Conservation (phyloP, 2,797 vertebrate genomes). For the Sebastolobus alascanus region DNA sequence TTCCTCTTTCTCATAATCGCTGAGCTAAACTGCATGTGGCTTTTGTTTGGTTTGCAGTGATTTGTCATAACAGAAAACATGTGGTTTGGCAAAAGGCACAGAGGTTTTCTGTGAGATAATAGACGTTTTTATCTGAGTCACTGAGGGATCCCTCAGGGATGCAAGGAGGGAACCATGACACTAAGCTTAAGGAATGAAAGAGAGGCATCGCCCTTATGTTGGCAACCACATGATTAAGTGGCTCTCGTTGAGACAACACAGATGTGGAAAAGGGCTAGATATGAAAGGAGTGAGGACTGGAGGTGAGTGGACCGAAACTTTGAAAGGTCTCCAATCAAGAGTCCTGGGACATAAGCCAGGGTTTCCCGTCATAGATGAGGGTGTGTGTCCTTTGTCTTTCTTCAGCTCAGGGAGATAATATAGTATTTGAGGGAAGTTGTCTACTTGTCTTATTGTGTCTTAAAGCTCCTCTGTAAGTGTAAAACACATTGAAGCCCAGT, state of each 20-base stretch:
- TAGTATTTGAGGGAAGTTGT: conserved; percentile 13
- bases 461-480: background rate
- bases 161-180: conserved; percentile 65
- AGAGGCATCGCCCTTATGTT: conserved; percentile 48
- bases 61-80: conserved; percentile 57
- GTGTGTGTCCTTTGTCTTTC: conserved; percentile 32
- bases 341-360: conserved; percentile 47
- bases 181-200: conserved; percentile 65
- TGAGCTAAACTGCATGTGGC: conserved; percentile 1
- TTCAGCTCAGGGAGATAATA: conserved; percentile 23
- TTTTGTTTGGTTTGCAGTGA: conserved; percentile 32
- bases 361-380: conserved; percentile 30
- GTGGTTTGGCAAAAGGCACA: conserved; percentile 31
- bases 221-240: conserved; percentile 40
- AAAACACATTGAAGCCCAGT: background rate
- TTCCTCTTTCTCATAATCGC: background rate
- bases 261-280: conserved; percentile 43
- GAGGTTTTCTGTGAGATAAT: conserved; percentile 36
- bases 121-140: conserved; percentile 59
- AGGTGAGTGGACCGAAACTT: conserved; percentile 49
- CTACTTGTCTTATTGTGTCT: conserved; percentile 12
- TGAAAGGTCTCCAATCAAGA: conserved; percentile 60
- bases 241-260: conserved; percentile 47
- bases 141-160: conserved; percentile 32
- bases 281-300: conserved; percentile 31